Percentiles rank a stretch among this genome's conserved stretches.
Evolutionary conservation across 2,888 invertebrate species (phyloP).

Genomic region (Nycteola revayana): DNA sequence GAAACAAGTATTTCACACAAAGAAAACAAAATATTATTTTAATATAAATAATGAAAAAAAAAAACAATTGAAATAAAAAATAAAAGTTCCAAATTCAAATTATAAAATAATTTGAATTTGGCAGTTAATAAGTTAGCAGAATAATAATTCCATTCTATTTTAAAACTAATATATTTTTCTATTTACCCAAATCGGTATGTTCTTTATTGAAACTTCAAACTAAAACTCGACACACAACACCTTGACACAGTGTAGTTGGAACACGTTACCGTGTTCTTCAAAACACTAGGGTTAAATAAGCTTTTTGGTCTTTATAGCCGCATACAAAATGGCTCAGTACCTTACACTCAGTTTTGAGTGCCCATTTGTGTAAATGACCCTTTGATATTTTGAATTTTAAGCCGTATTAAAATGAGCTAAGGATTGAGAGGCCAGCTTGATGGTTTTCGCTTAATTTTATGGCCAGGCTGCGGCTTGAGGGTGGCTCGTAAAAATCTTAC

Average conservation of each 20-base stretch:
- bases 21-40: no score
- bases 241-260: constrained; percentile 28
- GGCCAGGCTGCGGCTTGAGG: constrained; percentile 23
- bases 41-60: no score
- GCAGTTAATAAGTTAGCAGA: no score
- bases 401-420: constrained; percentile 52
- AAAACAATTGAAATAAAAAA: no score
- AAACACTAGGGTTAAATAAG: constrained; percentile 44
- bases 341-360: constrained; percentile 45
- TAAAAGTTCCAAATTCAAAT: no score
- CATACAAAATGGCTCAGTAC: constrained; percentile 47
- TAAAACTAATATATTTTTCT: no score
- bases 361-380: constrained; percentile 60
- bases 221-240: constrained; percentile 7
- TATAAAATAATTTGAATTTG: no score
- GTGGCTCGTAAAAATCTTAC: constrained; percentile 29
- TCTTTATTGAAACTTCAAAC: background rate
- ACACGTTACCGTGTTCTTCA: constrained; percentile 27
- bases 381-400: constrained; percentile 55
- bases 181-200: no score
- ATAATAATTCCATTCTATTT: no score
- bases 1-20: no score
- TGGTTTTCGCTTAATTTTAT: constrained; percentile 41
- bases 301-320: constrained; percentile 48
- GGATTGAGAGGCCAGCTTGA: constrained; percentile 45